Evolutionary conservation across 1,140 invertebrate species (phyloP), one percentile per base, ranked within the genome.

Genomic region (Drosophila equinoxialis): DNA sequence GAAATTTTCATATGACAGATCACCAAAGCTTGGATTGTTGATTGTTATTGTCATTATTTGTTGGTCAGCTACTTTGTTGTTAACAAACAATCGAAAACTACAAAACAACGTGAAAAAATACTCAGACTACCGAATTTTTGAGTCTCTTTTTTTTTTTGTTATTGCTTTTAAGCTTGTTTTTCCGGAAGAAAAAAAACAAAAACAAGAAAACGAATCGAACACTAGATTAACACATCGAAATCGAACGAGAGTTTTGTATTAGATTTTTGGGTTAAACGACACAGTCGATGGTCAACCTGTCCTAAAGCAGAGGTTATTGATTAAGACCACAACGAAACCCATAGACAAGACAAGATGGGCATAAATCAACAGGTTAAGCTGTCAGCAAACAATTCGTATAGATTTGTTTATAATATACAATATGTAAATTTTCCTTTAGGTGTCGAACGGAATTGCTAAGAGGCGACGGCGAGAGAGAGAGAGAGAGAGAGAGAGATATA

Each of bases 201-300:
- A 68, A 79, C 86, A 79, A 79, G 70, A 72, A 70, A 68, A 81
- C 79, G 20, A 65, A 67, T 68, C 68, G 71, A 68, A 42, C 57
- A 48, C 30, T 13, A 80, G 83, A 87, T 86, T 87, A 86, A 87
- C 79, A 87, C 76, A 71, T 79, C 65, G 63, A 70, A 48, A 48
- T 39, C 39, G 11, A 64, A 33, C 13, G 37, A 60, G 17, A 42
- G 33, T 10, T n/a, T 13, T 17, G 33, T 33, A 30, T 30, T 17
- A 41, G 61, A 51, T 51, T 51, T 51, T 62, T 48, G 82, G 79
- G 82, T 86, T 86, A 86, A 87, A 87, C 68, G 82, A 82, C 82
- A 87, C 82, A 48, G 65, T 68, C 79, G 83, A 86, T 77, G 83
- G 83, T 64, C 83, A 83, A 82, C 79, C 76, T 86, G 83, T 86